A percentile compares a stretch with the other conserved stretches of the same genome.
These are phyloP conservation scores for Proisotoma minuta DNA, from an alignment of 2,888 invertebrate species.

Conservation along the genomic window DNA sequence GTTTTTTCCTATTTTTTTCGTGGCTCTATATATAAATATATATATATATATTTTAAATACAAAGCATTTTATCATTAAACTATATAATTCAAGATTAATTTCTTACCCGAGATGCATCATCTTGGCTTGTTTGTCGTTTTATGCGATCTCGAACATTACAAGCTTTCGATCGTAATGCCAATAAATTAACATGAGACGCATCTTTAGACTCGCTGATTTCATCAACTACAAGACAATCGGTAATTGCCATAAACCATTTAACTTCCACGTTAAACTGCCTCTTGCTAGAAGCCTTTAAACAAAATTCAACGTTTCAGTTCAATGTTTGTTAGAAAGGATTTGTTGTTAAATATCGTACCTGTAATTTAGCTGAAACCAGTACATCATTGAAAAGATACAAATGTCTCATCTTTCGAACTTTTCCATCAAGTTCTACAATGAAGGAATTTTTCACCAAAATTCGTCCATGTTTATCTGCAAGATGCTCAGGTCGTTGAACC, in stretches of 20 bases:
- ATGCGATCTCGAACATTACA: slow-evolving; percentile 82
- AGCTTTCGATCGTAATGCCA: slow-evolving; percentile 65
- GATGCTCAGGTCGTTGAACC: slow-evolving; percentile 72
- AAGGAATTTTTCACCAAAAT: slow-evolving; percentile 88
- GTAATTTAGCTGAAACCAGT: slow-evolving; percentile 90
- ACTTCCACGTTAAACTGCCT: slow-evolving; percentile 87
- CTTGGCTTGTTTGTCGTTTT: slow-evolving; percentile 68
- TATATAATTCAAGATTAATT: neutral
- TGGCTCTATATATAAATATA: slow-evolving; percentile 21
- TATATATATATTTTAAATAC: neutral
- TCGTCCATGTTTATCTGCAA: slow-evolving; percentile 65
- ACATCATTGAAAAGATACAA: slow-evolving; percentile 91
- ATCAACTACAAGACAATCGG: slow-evolving; percentile 72
- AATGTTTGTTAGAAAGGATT: neutral
- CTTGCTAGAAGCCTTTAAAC: slow-evolving; percentile 67
- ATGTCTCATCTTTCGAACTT: slow-evolving; percentile 83
- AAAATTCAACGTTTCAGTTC: neutral
- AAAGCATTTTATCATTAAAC: neutral
- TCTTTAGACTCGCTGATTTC: slow-evolving; percentile 66
- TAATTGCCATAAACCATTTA: slow-evolving; percentile 87
- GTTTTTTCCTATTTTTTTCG: slow-evolving; percentile 83
- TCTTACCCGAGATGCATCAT: slow-evolving; percentile 52
- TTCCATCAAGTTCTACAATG: slow-evolving; percentile 84
- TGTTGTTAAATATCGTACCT: slow-evolving; percentile 54
- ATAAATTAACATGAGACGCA: slow-evolving; percentile 74